Conservation (phyloP, 2,113 vertebrate genomes). For the Nibea coibor region DNA sequence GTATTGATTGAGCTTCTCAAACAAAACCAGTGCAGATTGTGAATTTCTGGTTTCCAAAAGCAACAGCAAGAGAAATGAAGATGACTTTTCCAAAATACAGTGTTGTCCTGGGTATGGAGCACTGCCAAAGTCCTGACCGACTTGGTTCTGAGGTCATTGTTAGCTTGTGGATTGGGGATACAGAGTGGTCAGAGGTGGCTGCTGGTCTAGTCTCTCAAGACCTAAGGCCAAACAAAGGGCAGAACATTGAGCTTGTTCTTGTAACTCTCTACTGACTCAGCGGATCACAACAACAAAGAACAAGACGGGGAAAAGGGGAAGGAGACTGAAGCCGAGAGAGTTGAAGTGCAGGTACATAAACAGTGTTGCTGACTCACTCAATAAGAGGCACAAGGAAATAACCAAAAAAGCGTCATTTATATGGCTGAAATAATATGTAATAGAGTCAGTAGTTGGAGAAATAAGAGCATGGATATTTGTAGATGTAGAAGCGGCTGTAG, state of each 20-base stretch:
- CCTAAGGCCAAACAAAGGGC: slow-evolving; percentile 40
- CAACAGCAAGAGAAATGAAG: neutral
- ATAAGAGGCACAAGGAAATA: neutral
- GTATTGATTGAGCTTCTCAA: neutral
- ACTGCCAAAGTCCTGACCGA: neutral
- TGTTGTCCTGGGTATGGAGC: slow-evolving; percentile 4
- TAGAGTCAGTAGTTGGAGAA: neutral
- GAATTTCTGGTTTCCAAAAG: neutral
- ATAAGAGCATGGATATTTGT: neutral
- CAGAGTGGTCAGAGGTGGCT: slow-evolving; percentile 54
- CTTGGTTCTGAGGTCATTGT: slow-evolving; percentile 37
- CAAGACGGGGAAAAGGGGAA: neutral
- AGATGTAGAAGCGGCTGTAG: neutral
- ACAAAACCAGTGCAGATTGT: neutral
- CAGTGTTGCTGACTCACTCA: slow-evolving; percentile 29
- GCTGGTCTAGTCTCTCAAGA: slow-evolving; percentile 30
- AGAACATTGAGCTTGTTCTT: slow-evolving; percentile 40
- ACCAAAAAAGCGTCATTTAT: no score
- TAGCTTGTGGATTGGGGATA: slow-evolving; percentile 1
- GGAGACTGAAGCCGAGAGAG: neutral
- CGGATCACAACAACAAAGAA: slow-evolving; percentile 18
- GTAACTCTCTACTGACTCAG: slow-evolving; percentile 46
- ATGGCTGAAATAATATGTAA: neutral
- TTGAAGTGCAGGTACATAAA: slow-evolving; percentile 13
- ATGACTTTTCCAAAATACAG: neutral